Conservation (phyloP, 2,797 vertebrate species). For the Eupleurogrammus muticus region DNA sequence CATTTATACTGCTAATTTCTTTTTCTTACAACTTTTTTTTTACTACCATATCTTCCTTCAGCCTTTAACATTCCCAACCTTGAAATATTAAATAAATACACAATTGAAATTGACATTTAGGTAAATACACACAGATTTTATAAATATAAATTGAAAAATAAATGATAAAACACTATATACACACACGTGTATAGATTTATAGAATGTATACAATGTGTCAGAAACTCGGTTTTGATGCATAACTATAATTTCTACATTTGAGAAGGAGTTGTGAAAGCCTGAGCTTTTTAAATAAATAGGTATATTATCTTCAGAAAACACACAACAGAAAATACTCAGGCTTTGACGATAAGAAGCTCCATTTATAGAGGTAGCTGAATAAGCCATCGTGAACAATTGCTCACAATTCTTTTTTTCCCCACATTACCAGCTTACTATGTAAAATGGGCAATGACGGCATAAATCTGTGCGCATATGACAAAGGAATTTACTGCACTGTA, state of each 20-base stretch:
- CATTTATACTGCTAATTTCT: not conserved
- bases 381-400: not conserved
- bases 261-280: not conserved
- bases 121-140: too few species aligned
- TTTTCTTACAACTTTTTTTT: not conserved
- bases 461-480: slow-evolving; percentile 6
- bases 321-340: not conserved
- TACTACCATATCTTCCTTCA: too few species aligned
- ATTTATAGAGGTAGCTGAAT: not conserved
- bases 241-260: not conserved
- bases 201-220: too few species aligned
- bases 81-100: too few species aligned
- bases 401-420: not conserved
- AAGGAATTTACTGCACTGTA: not conserved
- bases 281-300: not conserved
- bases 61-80: too few species aligned
- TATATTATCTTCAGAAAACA: not conserved
- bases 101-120: too few species aligned
- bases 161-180: too few species aligned
- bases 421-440: not conserved
- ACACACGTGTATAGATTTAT: too few species aligned
- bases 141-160: too few species aligned
- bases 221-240: not conserved
- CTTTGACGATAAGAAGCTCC: not conserved
- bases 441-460: not conserved